phyloP scores from a whole-genome alignment of 1,140 invertebrate genomes.

The Eumeta japonica region DNA sequence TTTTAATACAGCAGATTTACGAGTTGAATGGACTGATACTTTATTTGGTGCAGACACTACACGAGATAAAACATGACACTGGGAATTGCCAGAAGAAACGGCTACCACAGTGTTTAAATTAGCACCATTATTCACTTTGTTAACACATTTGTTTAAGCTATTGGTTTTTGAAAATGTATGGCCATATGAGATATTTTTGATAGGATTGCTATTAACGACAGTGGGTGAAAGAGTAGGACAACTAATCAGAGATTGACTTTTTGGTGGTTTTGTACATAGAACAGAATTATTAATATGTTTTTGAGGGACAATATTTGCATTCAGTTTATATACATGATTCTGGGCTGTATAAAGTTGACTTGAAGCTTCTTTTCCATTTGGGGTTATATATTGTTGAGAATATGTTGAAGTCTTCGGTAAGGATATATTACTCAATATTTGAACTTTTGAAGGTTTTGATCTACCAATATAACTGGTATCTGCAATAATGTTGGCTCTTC shows the following conservation, averaged over 20 bases:
- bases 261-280: constrained; percentile 37
- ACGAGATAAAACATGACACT: constrained; percentile 47
- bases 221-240: constrained; percentile 33
- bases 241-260: constrained; percentile 42
- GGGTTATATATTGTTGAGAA: constrained; percentile 39
- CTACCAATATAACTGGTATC: constrained; percentile 38
- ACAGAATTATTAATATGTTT: constrained; percentile 45
- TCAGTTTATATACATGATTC: constrained; percentile 47
- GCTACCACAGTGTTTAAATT: constrained; percentile 48
- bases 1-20: constrained; percentile 34
- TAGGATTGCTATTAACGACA: constrained; percentile 39
- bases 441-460: constrained; percentile 46
- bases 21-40: constrained; percentile 45
- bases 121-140: constrained; percentile 52
- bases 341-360: constrained; percentile 32
- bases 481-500: constrained; percentile 42
- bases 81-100: constrained; percentile 39
- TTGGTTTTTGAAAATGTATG: constrained; percentile 44
- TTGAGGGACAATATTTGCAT: constrained; percentile 34
- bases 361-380: constrained; percentile 31
- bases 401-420: constrained; percentile 44
- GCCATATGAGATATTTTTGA: constrained; percentile 44
- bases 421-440: constrained; percentile 50
- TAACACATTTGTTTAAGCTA: constrained; percentile 38
- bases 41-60: constrained; percentile 49